Evolutionary conservation across 2,113 vertebrate species (phyloP), one percentile per base, ranked within the genome.

Genomic region (Trogon melanurus): DNA sequence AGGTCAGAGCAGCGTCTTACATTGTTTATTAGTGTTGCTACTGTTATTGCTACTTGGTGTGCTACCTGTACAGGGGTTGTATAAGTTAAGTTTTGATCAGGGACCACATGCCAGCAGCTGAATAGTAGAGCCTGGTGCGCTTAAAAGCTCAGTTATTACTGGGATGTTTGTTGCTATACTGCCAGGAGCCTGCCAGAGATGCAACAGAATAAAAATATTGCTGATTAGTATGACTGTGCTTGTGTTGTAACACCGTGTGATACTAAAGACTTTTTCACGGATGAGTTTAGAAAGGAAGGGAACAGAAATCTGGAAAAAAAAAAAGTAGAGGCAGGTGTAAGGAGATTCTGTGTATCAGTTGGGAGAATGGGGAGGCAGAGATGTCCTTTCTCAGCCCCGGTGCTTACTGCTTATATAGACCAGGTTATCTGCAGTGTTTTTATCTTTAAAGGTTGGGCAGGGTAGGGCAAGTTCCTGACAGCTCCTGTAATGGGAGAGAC

Each of bases 141-240:
- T 96, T 93, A 85, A 86, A 92, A 92, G 53, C 91, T 93, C 73
- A 34, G 91, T 96, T 91, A n/a, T 94, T 93, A 72, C 70, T 72
- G 36, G 19, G 19, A 87, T 88, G 36, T 81, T 93, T 84, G 65
- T 85, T 91, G 57, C 73, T 87, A 2, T 81, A 75, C 62, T 92
- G 80, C 80, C 61, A 91, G 76, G 30, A 89, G 56, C 56, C 73
- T 81, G 76, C 36, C 66, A 95, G 91, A 93, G 76, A 78, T 75
- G 57, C 30, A 38, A 53, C 8, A 17, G 73, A 93, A 91, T 86
- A 50, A 79, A 96, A 91, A 87, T 79, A 92, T 66, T 93, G 83
- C 73, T 96, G 91, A 75, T 95, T 85, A 85, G 90, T 86, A 56
- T 45, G 44, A 84, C 66, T 62, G 11, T 81, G 69, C 61, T 75